phyloP scores from a whole-genome alignment of 2,888 invertebrate species.

The Sussaba pulchella region DNA sequence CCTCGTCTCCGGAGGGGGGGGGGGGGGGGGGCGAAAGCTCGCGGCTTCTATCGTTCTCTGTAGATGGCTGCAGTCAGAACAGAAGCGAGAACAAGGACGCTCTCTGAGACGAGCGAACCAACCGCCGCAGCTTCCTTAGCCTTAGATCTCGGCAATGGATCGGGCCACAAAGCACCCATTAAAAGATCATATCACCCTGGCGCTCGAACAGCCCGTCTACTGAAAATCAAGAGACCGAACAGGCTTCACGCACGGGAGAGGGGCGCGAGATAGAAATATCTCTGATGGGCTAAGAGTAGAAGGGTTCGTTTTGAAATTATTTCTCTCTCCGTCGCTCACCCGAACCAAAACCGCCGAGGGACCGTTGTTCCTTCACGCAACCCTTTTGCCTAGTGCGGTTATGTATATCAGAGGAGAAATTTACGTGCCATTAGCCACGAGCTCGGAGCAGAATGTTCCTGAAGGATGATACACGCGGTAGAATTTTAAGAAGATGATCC shows the following conservation, averaged over 20 bases:
- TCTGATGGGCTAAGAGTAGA: constrained; percentile 52
- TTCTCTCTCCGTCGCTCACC: constrained; percentile 26
- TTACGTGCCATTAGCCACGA: constrained; percentile 55
- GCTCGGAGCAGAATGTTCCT: constrained; percentile 46
- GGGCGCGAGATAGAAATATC: constrained; percentile 63
- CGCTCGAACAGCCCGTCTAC: constrained; percentile 64
- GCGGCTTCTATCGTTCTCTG: constrained; percentile 39
- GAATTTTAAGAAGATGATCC: background rate
- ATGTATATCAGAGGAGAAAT: constrained; percentile 45
- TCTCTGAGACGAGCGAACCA: constrained; percentile 46
- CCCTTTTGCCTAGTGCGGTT: constrained; percentile 44
- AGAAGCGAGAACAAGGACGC: constrained; percentile 58
- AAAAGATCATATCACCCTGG: constrained; percentile 83
- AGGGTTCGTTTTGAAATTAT: constrained; percentile 58
- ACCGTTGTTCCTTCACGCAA: constrained; percentile 51
- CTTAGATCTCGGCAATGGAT: constrained; percentile 83
- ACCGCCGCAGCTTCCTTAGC: constrained; percentile 74
- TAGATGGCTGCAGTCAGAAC: constrained; percentile 53
- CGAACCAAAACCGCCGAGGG: constrained; percentile 22
- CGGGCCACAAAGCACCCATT: constrained; percentile 84
- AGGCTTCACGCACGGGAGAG: constrained; percentile 29
- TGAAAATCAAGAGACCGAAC: constrained; percentile 68
- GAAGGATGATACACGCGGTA: constrained; percentile 13
- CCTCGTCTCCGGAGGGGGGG: constrained; percentile 2
- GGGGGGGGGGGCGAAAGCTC: constrained; percentile 50